Base-by-base conservation (phyloP, 2,113 vertebrate species). In the Laticauda laticaudata region DNA sequence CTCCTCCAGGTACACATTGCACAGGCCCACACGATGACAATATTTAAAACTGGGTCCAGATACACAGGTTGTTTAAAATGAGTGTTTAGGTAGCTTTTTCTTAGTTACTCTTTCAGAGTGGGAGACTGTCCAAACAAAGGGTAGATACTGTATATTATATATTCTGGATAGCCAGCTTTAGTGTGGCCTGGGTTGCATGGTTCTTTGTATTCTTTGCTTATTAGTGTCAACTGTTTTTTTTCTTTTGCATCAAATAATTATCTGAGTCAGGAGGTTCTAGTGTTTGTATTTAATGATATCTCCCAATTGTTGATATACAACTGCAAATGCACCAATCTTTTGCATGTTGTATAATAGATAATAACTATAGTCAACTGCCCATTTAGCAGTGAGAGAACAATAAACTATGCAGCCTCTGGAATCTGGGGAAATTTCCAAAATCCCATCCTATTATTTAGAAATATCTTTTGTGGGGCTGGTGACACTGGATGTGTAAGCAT, bases 401-500 rank as follows among this genome's bases (percentile, higher is more conserved):
- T 94, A 34, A 61, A n/a, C 69, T 92, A 0, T 34, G 91, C 87
- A 93, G 56, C 14, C 0, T 87, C 85, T 89, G 88, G 57, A 90
- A 91, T 90, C 51, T 93, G 92, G 94, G 95, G 55, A 90, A 69
- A 48, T 93, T 96, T 96, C 95, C 96, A 96, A 94, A 95, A 95
- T 90, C 69, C 89, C 92, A 94, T 92, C 91, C 94, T 94, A 24
- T 54, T 94, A 92, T 95, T 93, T 93, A 90, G 93, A 93, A 86
- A 88, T 89, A 51, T 93, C 92, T 81, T 88, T 93, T 94, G 69
- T 92, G 85, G 54, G 88, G 88, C 93, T 94, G 90, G 93, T 92
- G 92, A 93, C 93, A 95, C 51, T 51, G 92, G 90, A 90, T 87
- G 92, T 96, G 95, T 94, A 95, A 95, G 59, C 96, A 91, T 91